phyloP scores from a whole-genome alignment of 2,113 vertebrate species.

The Typhlomys cinereus region DNA sequence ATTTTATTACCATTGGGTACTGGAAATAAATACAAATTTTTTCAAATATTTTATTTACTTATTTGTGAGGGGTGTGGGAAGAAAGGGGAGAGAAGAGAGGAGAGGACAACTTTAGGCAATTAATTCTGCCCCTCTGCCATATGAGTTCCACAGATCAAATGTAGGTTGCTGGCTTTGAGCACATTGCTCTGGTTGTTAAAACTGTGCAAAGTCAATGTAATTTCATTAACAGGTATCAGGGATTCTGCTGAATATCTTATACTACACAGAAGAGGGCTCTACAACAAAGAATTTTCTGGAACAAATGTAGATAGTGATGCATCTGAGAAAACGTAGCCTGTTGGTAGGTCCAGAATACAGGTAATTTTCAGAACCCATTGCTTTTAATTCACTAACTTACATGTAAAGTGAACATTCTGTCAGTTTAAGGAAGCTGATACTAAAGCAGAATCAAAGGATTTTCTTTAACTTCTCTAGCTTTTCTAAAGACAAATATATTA shows the following conservation, averaged over 20 bases:
- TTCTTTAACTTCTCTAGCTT: background rate
- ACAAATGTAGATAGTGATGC: background rate
- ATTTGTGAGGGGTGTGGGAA: too few relatives aligned
- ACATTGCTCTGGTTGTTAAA: background rate
- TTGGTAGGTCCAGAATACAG: too few relatives aligned
- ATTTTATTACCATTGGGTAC: background rate
- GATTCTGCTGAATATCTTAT: background rate
- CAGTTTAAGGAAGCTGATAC: background rate
- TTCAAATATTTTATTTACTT: too few relatives aligned
- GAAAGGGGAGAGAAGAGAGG: too few relatives aligned
- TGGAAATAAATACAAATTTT: too few relatives aligned
- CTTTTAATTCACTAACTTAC: background rate
- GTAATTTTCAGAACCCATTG: accelerated
- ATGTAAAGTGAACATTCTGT: background rate
- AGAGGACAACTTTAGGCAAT: too few relatives aligned
- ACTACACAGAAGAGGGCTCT: background rate
- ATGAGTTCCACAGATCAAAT: too few relatives aligned
- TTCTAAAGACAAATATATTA: background rate
- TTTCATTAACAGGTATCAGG: background rate
- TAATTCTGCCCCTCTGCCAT: too few relatives aligned
- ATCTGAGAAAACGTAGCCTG: background rate
- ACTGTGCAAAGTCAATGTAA: background rate
- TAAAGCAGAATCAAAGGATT: background rate
- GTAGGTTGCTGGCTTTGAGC: too few relatives aligned
- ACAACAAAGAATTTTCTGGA: background rate